Conservation (phyloP, 2,888 invertebrate genomes). For the Diplolepis rosae region DNA sequence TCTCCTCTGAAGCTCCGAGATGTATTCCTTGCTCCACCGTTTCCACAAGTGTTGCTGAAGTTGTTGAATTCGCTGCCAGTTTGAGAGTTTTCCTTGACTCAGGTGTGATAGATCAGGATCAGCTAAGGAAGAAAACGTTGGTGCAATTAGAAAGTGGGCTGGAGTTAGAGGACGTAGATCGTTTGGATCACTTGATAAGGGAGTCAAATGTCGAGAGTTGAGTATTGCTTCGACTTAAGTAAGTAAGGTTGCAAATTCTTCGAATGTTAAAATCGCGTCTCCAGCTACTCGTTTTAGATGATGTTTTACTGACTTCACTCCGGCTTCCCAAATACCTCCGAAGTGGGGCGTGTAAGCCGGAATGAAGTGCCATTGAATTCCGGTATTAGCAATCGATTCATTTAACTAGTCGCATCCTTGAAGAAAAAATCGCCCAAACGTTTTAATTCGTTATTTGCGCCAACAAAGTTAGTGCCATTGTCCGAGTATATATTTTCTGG, state of each 20-base stretch:
- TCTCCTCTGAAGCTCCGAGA: conserved; percentile 42
- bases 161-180: conserved; percentile 53
- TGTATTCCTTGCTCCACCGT: conserved; percentile 47
- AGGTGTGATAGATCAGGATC: conserved; percentile 49
- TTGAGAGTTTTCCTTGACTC: conserved; percentile 34
- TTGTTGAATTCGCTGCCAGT: conserved; percentile 48
- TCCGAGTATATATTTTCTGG: conserved; percentile 30
- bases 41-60: conserved; percentile 43
- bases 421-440: conserved; percentile 28
- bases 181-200: conserved; percentile 45
- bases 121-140: conserved; percentile 48
- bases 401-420: neutral
- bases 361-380: neutral
- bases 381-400: neutral
- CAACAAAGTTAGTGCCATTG: conserved; percentile 38
- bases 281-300: neutral
- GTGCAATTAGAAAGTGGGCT: conserved; percentile 59
- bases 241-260: conserved; percentile 13
- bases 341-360: neutral
- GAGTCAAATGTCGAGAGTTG: conserved; percentile 48
- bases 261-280: neutral
- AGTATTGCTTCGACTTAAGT: conserved; percentile 48
- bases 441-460: conserved; percentile 20
- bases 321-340: neutral
- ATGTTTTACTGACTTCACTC: neutral